phyloP scores from a whole-genome alignment of 2,888 invertebrate species.

The Monoplex corrugatus region DNA sequence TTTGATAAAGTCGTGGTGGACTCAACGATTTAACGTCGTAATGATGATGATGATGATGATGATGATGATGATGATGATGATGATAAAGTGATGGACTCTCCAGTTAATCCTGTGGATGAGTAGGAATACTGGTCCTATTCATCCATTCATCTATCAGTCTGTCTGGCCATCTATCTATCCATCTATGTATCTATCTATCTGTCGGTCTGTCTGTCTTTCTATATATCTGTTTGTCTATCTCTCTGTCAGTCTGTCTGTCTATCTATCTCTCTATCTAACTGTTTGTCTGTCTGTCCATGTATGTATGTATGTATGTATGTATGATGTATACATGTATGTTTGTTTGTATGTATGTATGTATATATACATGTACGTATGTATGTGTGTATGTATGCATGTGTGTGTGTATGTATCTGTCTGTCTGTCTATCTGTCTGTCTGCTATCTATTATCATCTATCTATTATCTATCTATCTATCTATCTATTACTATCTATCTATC shows the following conservation, averaged over 20 bases:
- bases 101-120: not conserved
- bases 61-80: not conserved
- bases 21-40: too few species aligned
- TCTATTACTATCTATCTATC: conserved; percentile 21
- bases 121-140: not conserved
- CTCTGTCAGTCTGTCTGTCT: not conserved
- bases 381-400: not conserved
- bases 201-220: not conserved
- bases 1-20: too few species aligned
- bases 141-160: too few species aligned
- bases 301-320: not conserved
- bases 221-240: not conserved
- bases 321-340: not conserved
- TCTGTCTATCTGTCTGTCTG: not conserved
- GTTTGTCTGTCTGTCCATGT: not conserved
- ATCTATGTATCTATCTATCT: not conserved
- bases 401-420: not conserved
- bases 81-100: not conserved
- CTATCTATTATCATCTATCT: not conserved
- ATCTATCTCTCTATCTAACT: not conserved
- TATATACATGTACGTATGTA: not conserved
- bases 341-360: not conserved
- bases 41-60: too few species aligned
- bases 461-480: not conserved
- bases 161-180: not conserved